Evolutionary conservation across 2,797 vertebrate species (phyloP).

Genomic region (Lepus townsendii): DNA sequence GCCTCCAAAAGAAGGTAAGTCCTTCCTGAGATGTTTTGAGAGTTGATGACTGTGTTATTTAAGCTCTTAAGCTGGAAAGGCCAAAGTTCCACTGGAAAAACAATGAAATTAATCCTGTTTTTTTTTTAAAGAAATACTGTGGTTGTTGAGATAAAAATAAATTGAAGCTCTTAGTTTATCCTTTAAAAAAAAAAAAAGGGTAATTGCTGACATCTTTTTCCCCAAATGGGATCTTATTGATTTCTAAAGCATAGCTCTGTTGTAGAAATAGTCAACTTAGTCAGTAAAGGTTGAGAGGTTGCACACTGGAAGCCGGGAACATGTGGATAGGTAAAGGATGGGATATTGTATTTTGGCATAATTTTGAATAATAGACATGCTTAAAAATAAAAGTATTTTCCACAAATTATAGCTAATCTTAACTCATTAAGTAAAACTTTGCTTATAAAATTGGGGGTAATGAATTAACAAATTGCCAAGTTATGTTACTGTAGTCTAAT

Average conservation of each 20-base stretch:
- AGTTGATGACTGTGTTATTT: slow-evolving; percentile 6
- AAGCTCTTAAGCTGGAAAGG: slow-evolving; percentile 21
- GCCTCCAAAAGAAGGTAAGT: slow-evolving; percentile 92
- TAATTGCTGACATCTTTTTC: slow-evolving; percentile 51
- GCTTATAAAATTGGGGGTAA: slow-evolving; percentile 7
- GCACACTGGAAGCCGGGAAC: background rate
- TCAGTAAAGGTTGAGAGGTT: slow-evolving; percentile 12
- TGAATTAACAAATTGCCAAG: slow-evolving; percentile 10
- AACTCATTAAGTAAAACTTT: background rate
- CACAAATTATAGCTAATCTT: slow-evolving; percentile 16
- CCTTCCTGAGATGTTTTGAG: background rate
- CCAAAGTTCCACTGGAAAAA: background rate
- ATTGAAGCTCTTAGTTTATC: background rate
- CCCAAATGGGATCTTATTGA: background rate
- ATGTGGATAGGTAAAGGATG: background rate
- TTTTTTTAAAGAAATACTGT: slow-evolving; percentile 23
- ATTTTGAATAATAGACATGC: slow-evolving; percentile 5
- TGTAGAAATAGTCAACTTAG: background rate
- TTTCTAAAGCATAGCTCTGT: slow-evolving; percentile 34
- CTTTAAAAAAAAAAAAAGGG: background rate
- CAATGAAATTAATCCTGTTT: background rate
- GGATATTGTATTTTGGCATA: slow-evolving; percentile 23
- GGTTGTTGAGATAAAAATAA: slow-evolving; percentile 11
- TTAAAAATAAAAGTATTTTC: background rate
- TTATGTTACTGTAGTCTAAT: slow-evolving; percentile 31